Base-by-base conservation (phyloP, 35 echinoderm and acorn worm genomes). In the Holothuria glaberrima region DNA sequence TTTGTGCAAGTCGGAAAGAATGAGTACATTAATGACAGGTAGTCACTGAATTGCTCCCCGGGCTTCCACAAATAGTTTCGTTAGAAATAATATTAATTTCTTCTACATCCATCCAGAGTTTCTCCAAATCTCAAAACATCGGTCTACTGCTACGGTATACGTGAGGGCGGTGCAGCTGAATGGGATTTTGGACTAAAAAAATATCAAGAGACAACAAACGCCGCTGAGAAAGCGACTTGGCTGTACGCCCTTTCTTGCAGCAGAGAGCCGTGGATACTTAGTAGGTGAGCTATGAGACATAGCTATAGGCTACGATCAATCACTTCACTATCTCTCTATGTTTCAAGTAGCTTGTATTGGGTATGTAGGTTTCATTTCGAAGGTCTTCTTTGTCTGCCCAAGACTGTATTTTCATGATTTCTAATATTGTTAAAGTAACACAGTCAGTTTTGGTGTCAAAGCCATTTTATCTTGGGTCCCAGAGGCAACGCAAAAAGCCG, bases 261-360 rank as follows among this genome's bases (percentile, higher is more conserved):
- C 26, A 84, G 48, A 2, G 92, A 98, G 86, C 95, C 95, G 1
- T 98, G 95, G 95, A 98, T 98, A 48, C 75, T 98, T 0, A 94
- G 90, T 86, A 92, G 95, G 95, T 98, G 61, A 73, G 88, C 58
- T 30, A 54, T 41, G 36, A 41, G 36, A 41, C 2, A 4, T 41
- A 41, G 36, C 7, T 41, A 7, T 54, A 54, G 50, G 50, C 50
- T 12, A 9, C 50, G 13, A 54, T 54, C 50, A 14, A 14, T 54
- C 50, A 54, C 0, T 54, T 14, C 50, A 0, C 13, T 7, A 4
- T 2, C 36, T 2, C 7, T 41, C 36, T 41, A 2, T 7, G 2
- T 14, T 54, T 54, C 50, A 54, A 54, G 50, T 54, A 14, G 50
- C 50, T 54, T 0, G 50, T 14, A 5, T 54, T 54, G 50, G 10